These are phyloP conservation scores for Phymorhynchus buccinoides DNA, from an alignment of 1,140 invertebrate genomes.

Conservation along the genomic window DNA sequence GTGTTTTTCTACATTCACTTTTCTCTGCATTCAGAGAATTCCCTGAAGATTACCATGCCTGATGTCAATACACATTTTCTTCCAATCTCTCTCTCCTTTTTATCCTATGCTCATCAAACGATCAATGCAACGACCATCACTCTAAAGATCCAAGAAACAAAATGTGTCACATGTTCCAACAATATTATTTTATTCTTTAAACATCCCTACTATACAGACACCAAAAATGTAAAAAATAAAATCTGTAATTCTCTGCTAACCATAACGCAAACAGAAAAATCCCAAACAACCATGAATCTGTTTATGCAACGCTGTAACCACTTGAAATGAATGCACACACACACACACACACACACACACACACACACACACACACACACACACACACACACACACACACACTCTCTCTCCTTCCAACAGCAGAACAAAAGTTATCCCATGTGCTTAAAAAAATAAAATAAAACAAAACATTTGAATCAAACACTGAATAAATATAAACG, in stretches of 20 bases:
- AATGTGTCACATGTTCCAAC: not conserved
- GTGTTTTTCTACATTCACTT: no score
- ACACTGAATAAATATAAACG: no score
- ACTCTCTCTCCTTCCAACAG: not conserved
- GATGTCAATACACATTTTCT: no score
- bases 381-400: not conserved
- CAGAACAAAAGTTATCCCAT: no score
- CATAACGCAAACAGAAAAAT: not conserved
- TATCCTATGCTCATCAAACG: no score
- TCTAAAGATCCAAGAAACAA: not conserved
- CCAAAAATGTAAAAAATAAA: no score
- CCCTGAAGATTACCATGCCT: no score
- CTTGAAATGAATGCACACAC: not conserved
- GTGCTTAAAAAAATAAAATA: no score
- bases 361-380: not conserved
- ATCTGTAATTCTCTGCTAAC: not conserved
- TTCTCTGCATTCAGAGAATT: no score
- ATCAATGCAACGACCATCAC: no score
- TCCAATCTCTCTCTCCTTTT: no score
- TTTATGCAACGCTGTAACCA: not conserved
- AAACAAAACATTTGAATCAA: not conserved
- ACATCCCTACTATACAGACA: no score
- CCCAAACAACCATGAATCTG: not conserved
- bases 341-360: not conserved
- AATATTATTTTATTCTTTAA: not conserved